A percentile compares a stretch with the other conserved stretches of the same genome.
Conservation (phyloP, 2,888 invertebrate genomes). For the Oeneis ivallda region DNA sequence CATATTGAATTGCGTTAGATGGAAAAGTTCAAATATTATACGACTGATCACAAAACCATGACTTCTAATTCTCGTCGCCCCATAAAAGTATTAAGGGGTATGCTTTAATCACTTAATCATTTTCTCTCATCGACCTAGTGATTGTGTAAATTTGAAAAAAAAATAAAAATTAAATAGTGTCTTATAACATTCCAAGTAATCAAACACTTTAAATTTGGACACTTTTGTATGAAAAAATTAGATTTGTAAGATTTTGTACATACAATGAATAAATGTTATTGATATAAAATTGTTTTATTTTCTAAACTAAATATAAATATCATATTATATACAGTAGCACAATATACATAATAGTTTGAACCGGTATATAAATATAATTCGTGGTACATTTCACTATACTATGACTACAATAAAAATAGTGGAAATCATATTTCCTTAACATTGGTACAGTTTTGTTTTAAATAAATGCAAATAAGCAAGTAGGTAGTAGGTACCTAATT, state of each 20-base stretch:
- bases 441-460: neutral
- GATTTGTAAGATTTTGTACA: constrained; percentile 81
- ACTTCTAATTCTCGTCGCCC: constrained; percentile 40
- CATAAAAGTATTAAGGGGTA: constrained; percentile 52
- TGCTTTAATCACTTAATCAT: constrained; percentile 66
- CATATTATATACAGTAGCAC: too few relatives aligned
- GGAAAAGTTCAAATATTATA: constrained; percentile 30
- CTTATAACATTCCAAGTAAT: constrained; percentile 80
- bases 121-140: constrained; percentile 55
- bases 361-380: neutral
- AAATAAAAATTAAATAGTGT: constrained; percentile 68
- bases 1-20: neutral
- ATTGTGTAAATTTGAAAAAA: constrained; percentile 71
- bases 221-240: constrained; percentile 79
- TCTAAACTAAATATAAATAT: constrained; percentile 33
- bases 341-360: too few relatives aligned
- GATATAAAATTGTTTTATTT: constrained; percentile 63
- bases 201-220: constrained; percentile 77
- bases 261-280: constrained; percentile 82
- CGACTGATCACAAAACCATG: constrained; percentile 41
- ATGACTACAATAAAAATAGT: too few relatives aligned
- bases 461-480: neutral
- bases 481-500: neutral
- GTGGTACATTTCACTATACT: neutral
- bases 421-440: neutral